Evolutionary conservation across 2,888 invertebrate genomes (phyloP).

Genomic region (Cryptocephalus moraei): DNA sequence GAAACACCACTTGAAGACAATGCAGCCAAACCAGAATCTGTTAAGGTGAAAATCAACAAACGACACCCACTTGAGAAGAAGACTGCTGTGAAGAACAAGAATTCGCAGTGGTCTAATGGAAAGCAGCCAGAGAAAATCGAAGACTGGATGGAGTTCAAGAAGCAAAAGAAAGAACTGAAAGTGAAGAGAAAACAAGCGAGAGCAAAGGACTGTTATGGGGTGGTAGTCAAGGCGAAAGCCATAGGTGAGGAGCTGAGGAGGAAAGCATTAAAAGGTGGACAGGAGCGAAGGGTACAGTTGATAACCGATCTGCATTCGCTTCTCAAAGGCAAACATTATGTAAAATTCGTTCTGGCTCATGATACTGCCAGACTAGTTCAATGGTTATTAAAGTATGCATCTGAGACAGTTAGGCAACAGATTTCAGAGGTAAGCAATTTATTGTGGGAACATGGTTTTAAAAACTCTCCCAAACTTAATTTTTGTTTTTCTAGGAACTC

Average conservation of each 20-base stretch:
- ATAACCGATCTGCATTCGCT: conserved; percentile 53
- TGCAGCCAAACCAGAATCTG: too few relatives aligned
- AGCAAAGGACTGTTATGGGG: conserved; percentile 41
- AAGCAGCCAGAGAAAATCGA: conserved; percentile 33
- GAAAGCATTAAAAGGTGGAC: conserved; percentile 41
- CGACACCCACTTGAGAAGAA: too few relatives aligned
- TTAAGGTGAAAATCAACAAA: background rate
- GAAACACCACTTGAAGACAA: too few relatives aligned
- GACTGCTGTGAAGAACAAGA: too few relatives aligned
- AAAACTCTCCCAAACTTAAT: background rate
- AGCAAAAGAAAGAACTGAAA: conserved; percentile 66
- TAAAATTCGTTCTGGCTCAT: conserved; percentile 66
- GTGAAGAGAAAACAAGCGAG: conserved; percentile 56
- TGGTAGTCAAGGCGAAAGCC: conserved; percentile 46
- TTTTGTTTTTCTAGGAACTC: conserved; percentile 46
- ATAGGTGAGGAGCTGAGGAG: conserved; percentile 49
- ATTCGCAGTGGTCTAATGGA: background rate
- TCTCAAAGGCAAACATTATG: conserved; percentile 50
- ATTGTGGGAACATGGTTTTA: background rate
- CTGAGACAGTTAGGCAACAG: conserved; percentile 52
- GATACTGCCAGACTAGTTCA: conserved; percentile 86
- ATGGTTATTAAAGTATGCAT: conserved; percentile 67
- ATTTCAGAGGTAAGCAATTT: conserved; percentile 45
- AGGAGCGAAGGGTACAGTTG: conserved; percentile 46
- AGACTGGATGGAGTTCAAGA: conserved; percentile 66